Evolutionary conservation across 2,797 vertebrate species (phyloP).

Genomic region (Rhinogobio ventralis): DNA sequence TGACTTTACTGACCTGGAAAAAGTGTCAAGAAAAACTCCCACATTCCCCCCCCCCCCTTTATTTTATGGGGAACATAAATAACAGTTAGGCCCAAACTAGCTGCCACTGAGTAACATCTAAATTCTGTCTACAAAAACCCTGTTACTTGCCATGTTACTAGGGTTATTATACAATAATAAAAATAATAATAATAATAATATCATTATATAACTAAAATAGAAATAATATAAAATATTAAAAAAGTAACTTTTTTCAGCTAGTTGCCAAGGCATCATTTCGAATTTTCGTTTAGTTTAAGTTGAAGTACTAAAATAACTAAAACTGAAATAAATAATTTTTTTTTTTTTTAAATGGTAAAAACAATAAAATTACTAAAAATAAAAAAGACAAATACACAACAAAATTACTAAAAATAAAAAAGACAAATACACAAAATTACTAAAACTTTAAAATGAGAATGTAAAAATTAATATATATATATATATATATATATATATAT

Average conservation of each 20-base stretch:
- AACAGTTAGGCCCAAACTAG: not conserved
- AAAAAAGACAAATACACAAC: too few relatives aligned
- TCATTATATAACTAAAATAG: not conserved
- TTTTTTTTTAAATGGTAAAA: too few relatives aligned
- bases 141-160: too few relatives aligned
- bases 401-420: too few relatives aligned
- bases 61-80: not conserved
- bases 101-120: not conserved
- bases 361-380: too few relatives aligned
- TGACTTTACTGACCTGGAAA: conserved; percentile 77
- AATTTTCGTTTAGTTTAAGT: not conserved
- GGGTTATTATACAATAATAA: not conserved
- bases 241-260: not conserved
- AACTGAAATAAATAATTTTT: too few relatives aligned
- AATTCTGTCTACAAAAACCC: not conserved
- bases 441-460: too few relatives aligned
- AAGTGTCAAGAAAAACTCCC: not conserved
- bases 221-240: not conserved
- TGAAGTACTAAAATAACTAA: not conserved
- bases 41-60: not conserved
- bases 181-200: not conserved
- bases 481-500: too few relatives aligned
- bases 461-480: too few relatives aligned
- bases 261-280: not conserved
- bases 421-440: too few relatives aligned